phyloP scores from a whole-genome alignment of 2,888 invertebrate species.

The Xestia sexstrigata region DNA sequence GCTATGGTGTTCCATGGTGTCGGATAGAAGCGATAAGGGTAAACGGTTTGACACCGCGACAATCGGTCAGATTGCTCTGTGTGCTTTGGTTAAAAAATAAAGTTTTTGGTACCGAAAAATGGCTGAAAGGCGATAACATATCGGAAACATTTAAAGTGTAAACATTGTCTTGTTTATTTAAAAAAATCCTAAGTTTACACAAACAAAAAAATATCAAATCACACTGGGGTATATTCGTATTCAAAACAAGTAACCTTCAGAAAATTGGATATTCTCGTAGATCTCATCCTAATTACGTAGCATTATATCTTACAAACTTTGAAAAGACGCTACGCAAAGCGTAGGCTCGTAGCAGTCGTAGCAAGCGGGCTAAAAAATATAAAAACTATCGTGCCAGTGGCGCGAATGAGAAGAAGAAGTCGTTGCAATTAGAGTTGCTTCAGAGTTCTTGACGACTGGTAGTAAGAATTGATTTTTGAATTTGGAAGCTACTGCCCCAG shows the following conservation, averaged over 20 bases:
- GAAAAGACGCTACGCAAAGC: conserved; percentile 9
- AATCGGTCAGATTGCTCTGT: conserved; percentile 80
- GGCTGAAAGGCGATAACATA: too few relatives aligned
- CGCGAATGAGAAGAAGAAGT: neutral
- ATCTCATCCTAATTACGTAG: conserved; percentile 4
- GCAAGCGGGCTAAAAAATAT: neutral
- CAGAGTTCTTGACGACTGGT: neutral
- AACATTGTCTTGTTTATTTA: neutral
- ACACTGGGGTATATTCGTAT: neutral
- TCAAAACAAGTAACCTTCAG: neutral
- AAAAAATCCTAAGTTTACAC: neutral
- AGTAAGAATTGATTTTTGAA: neutral
- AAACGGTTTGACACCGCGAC: conserved; percentile 86
- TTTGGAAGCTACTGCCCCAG: neutral
- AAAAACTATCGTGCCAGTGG: neutral
- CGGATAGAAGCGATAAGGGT: conserved; percentile 80
- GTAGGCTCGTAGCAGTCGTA: conserved; percentile 24
- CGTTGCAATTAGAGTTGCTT: neutral
- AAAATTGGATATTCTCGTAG: neutral
- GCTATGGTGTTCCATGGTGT: conserved; percentile 60
- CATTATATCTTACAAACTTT: conserved; percentile 8
- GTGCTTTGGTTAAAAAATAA: conserved; percentile 40
- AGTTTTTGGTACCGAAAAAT: neutral
- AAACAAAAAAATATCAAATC: neutral
- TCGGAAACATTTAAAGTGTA: too few relatives aligned